These are phyloP conservation scores for Lophura nycthemera DNA, from an alignment of 2,113 vertebrate species.

Conservation along the genomic window DNA sequence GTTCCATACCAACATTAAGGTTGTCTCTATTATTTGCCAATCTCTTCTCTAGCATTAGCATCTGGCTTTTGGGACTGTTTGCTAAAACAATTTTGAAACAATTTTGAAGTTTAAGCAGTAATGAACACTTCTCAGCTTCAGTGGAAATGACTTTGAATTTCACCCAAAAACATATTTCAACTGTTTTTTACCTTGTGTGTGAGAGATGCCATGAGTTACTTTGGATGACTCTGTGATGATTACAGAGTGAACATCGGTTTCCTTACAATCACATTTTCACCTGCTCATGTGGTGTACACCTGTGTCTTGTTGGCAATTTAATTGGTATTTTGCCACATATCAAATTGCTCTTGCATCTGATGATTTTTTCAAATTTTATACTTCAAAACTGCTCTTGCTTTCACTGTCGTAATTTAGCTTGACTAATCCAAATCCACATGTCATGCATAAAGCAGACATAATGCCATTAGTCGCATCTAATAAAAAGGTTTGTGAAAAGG, in stretches of 20 bases:
- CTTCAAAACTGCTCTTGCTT: slow-evolving; percentile 31
- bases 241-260: background rate
- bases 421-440: background rate
- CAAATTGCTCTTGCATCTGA: background rate
- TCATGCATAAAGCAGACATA: background rate
- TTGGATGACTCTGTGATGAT: background rate
- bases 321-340: slow-evolving; percentile 8
- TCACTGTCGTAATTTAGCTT: background rate
- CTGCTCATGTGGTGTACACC: background rate
- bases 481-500: slow-evolving; percentile 43
- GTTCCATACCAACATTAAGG: background rate
- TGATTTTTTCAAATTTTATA: slow-evolving; percentile 13
- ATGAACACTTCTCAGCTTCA: background rate
- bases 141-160: background rate
- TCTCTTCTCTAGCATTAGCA: background rate
- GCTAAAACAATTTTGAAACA: background rate
- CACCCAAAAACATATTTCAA: background rate
- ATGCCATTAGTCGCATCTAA: slow-evolving; percentile 31
- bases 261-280: background rate
- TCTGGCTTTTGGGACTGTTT: background rate
- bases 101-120: background rate
- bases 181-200: background rate
- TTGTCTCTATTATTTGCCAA: background rate
- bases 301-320: slow-evolving; percentile 34
- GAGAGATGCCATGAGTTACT: background rate